Conservation (phyloP, 2,113 vertebrate genomes). For the Glareola pratincola region DNA sequence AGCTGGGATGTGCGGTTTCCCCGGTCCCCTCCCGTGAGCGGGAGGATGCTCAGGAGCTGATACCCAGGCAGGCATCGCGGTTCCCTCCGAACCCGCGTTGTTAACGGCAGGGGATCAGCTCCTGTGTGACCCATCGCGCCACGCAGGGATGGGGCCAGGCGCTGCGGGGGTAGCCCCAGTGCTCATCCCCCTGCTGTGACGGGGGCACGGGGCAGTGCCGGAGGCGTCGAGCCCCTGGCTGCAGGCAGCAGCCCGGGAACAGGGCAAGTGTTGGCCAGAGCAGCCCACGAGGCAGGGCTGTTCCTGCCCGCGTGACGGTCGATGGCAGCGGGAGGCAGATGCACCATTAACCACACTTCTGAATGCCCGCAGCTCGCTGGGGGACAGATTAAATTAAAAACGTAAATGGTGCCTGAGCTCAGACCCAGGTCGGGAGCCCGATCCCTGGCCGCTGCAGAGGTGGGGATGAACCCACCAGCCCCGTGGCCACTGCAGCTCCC, state of each 20-base stretch:
- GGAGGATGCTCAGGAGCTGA: neutral
- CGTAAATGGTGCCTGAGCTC: neutral
- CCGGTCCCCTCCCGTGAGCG: fast-evolving
- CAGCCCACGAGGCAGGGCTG: neutral
- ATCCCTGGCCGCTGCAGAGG: neutral
- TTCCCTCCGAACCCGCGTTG: fast-evolving
- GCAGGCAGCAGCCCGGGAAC: neutral
- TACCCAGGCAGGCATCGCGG: neutral
- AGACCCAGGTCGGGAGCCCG: neutral
- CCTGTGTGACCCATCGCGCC: fast-evolving
- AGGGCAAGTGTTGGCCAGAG: fast-evolving
- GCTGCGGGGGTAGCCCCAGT: neutral
- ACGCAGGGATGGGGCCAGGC: too few species aligned
- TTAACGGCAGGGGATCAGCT: neutral
- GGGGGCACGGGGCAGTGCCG: neutral
- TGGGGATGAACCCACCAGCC: neutral
- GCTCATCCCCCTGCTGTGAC: neutral
- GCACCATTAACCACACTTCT: neutral
- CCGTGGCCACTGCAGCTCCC: neutral
- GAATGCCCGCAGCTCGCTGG: neutral
- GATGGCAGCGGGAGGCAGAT: neutral
- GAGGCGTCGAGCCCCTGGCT: too few species aligned
- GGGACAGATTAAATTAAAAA: neutral
- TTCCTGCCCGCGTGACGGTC: neutral
- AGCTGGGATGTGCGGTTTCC: neutral